Base-by-base conservation (phyloP, 2,113 vertebrate species). In the Hipposideros armiger region DNA sequence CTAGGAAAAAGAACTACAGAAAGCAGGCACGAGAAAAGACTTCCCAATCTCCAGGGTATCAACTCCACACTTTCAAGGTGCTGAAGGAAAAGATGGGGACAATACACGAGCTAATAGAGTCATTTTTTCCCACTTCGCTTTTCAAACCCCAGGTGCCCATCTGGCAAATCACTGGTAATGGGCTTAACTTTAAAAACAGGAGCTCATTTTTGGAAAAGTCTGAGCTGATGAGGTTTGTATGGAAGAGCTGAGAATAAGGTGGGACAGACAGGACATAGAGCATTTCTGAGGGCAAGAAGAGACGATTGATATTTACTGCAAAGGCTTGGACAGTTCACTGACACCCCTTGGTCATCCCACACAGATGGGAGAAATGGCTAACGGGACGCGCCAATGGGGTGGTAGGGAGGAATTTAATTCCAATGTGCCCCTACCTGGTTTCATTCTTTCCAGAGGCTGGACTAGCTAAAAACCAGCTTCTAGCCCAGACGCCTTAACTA, bases 1-100 rank as follows among this genome's bases (percentile, higher is more conserved):
- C 17, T 30, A 85, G 76, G 67, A 67, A 30, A 52, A 87, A 86
- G 28, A 84, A 88, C 70, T 87, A 69, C 36, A 96, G 74, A 94
- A 91, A 91, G 47, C 42, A 83, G 93, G 66, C 87, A 32, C 26
- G 50, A 82, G 30, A 91, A 97, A 90, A 87, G 56, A 87, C n/a
- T 76, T 60, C 19, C 72, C 40, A 28, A 76, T n/a, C 80, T 95
- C 58, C 40, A 60, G 50, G 77, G 45, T 45, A 67, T 54, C 54
- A 81, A 54, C 91, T 90, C 14, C 36, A 9, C 16, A 73, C 28
- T 69, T 82, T 26, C 78, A 74, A 58, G 58, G 90, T 60, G 87
- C 67, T 60, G 30, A 70, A 85, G n/a, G 36, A 87, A 54, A 52
- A 77, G 56, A 60, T 56, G 13, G 84, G 84, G 72, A 72, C 5